Conservation (phyloP, 1,140 invertebrate species). For the Nephila pilipes region DNA sequence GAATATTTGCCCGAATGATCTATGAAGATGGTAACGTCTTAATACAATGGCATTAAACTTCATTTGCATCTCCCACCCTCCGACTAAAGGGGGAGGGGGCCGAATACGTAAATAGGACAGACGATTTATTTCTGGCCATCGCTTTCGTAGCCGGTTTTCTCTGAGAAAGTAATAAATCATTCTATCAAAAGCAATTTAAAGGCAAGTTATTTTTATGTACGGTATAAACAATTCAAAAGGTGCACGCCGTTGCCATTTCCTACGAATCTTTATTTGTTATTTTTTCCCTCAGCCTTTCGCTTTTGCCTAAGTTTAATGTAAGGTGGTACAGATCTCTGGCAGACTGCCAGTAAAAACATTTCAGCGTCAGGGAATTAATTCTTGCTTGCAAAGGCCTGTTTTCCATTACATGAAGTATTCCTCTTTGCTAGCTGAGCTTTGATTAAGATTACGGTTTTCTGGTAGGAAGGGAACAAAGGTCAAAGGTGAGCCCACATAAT, state of each 20-base stretch:
- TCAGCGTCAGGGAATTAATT: constrained; percentile 55
- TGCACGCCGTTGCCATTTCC: constrained; percentile 50
- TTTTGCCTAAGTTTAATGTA: constrained; percentile 47
- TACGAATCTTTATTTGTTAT: constrained; percentile 47
- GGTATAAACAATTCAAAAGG: constrained; percentile 68
- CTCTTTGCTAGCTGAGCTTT: background rate
- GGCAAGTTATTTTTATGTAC: constrained; percentile 66
- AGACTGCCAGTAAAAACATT: constrained; percentile 44
- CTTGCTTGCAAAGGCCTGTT: constrained; percentile 53
- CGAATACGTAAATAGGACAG: constrained; percentile 32
- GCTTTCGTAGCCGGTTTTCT: constrained; percentile 40
- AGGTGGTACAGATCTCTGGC: constrained; percentile 54
- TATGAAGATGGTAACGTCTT: constrained; percentile 50
- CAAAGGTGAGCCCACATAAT: background rate
- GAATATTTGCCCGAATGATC: constrained; percentile 38
- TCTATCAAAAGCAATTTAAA: constrained; percentile 71
- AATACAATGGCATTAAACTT: constrained; percentile 62
- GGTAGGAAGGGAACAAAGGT: background rate
- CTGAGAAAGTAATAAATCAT: constrained; percentile 51
- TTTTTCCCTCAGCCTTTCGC: constrained; percentile 10
- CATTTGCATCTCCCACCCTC: constrained; percentile 44
- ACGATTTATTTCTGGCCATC: constrained; percentile 55
- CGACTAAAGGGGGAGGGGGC: background rate
- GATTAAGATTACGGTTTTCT: constrained; percentile 45
- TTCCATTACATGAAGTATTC: constrained; percentile 48